Base-by-base conservation (phyloP, 2,888 invertebrate species). In the Papilio gigon region DNA sequence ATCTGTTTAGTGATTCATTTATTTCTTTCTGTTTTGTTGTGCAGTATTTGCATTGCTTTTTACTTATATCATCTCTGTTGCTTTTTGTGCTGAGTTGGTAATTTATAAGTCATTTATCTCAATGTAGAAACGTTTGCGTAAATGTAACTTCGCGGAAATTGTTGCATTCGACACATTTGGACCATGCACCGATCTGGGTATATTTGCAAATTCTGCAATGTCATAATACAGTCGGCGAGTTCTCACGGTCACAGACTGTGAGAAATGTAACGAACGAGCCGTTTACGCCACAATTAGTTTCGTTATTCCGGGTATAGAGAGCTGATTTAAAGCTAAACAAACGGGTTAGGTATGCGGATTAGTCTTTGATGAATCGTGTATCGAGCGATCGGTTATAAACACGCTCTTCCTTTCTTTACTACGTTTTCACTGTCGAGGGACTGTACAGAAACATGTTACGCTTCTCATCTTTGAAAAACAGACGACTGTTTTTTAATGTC, bases 201-300 rank as follows among this genome's bases (percentile, higher is more conserved):
- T 44, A 42, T 22, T 62, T 62, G 44, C 42, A 62, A 62, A 35
- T 44, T 53, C 25, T 44, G 33, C 42, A 56, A 63, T 58, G 63
- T 63, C 53, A 68, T 62, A 58, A 66, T 60, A 58, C 42, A 58
- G 53, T 44, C 42, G 6, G 17, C 22, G 44, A 63, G 40, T 69
- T 72, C 72, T 67, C 71, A 71, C 67, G 64, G 60, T 40, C 62
- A 62, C 62, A 22, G 53, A 42, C 70, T 63, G 69, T 72, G 66
- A 68, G 66, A 68, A 72, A 65, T 67, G 70, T 69, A 67, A 62
- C 61, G 33, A 56, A 56, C 20, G 17, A n/a, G 33, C 25, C 33
- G 56, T 65, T 67, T 67, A 70, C 61, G 61, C 66, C 50, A 40
- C 60, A 60, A 40, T 40, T 27, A 71, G 56, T 73, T 59, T 64